Percentiles rank a stretch among this genome's conserved stretches.
Evolutionary conservation across 2,888 invertebrate genomes (phyloP).

Genomic region (Xestia sexstrigata): DNA sequence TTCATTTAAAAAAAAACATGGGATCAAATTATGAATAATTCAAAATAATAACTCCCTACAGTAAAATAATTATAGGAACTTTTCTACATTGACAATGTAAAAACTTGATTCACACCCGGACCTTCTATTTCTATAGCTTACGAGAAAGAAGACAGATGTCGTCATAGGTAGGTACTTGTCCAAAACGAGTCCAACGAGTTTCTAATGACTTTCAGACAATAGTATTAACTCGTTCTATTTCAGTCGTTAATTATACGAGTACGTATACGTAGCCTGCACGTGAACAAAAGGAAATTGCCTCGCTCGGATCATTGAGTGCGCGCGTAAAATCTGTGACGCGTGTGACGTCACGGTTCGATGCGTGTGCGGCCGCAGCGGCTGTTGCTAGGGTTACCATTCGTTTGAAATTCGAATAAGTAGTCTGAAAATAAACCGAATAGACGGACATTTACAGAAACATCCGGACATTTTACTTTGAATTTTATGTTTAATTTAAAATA

Average conservation of each 20-base stretch:
- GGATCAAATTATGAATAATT: background rate
- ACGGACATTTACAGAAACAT: background rate
- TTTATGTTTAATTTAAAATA: background rate
- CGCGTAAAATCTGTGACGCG: slow-evolving; percentile 64
- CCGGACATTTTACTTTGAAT: background rate
- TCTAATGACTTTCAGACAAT: slow-evolving; percentile 37
- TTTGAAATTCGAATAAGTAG: too few species aligned
- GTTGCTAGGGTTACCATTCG: background rate
- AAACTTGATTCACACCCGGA: background rate
- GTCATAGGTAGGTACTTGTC: background rate
- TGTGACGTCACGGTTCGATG: slow-evolving; percentile 63
- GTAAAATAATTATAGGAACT: background rate
- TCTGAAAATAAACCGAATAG: background rate
- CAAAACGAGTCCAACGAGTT: slow-evolving; percentile 18
- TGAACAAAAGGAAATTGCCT: slow-evolving; percentile 66
- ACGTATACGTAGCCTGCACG: slow-evolving; percentile 40
- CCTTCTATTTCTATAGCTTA: background rate
- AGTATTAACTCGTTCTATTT: slow-evolving; percentile 36
- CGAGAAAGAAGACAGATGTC: slow-evolving; percentile 4
- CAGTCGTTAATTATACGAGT: slow-evolving; percentile 52
- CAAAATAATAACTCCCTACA: background rate
- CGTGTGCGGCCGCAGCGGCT: slow-evolving; percentile 15
- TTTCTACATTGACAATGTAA: too few species aligned
- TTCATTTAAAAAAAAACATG: background rate
- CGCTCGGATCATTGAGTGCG: slow-evolving; percentile 62